These are phyloP conservation scores for Eupithecia pulchellata DNA, from an alignment of 2,888 invertebrate genomes.

Conservation along the genomic window DNA sequence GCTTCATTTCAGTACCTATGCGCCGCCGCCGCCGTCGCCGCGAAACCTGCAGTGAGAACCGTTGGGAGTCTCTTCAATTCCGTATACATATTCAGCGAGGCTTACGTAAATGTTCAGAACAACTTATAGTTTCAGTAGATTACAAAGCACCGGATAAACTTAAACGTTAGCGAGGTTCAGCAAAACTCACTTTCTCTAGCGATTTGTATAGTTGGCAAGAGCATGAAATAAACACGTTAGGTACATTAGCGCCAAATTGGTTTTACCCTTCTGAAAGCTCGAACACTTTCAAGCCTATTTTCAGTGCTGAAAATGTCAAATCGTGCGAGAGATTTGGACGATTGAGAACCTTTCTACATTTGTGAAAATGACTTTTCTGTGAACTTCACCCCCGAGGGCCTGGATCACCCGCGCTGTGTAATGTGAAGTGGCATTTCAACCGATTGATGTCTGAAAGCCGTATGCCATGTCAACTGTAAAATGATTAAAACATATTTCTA, in stretches of 20 bases:
- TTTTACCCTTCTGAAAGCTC: constrained; percentile 26
- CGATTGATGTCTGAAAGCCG: constrained; percentile 51
- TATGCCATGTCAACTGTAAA: constrained; percentile 28
- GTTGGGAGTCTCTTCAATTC: constrained; percentile 33
- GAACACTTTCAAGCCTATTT: constrained; percentile 30
- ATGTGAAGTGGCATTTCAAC: constrained; percentile 64
- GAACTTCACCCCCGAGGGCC: constrained; percentile 49
- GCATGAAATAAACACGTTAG: background rate
- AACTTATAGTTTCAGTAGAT: constrained; percentile 12
- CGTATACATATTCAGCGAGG: constrained; percentile 31
- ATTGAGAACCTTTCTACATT: constrained; percentile 47
- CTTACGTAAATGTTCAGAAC: constrained; percentile 31
- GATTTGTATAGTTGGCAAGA: constrained; percentile 15
- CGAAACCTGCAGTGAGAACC: constrained; percentile 39
- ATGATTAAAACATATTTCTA: constrained; percentile 13
- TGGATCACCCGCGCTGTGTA: constrained; percentile 52
- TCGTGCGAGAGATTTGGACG: constrained; percentile 39
- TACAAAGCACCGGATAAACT: background rate
- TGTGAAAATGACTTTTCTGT: constrained; percentile 54
- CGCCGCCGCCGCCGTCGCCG: constrained; percentile 26
- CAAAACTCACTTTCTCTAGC: constrained; percentile 3
- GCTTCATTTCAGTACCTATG: constrained; percentile 48
- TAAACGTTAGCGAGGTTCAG: background rate
- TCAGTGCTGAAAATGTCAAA: constrained; percentile 34
- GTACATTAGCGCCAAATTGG: constrained; percentile 29